Conservation (phyloP, 2,797 vertebrate species). For the Liparis tanakae region DNA sequence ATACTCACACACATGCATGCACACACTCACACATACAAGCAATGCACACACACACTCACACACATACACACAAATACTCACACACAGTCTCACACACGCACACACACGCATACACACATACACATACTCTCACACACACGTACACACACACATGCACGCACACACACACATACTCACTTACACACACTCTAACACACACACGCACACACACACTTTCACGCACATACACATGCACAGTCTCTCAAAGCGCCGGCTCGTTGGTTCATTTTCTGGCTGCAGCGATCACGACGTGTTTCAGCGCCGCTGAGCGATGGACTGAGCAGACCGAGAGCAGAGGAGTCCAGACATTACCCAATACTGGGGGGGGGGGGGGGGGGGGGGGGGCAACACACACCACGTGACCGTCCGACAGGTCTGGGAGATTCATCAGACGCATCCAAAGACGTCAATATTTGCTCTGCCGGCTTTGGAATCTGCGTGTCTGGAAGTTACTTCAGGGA, state of each 20-base stretch:
- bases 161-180: not conserved
- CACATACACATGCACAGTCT: constrained; percentile 25
- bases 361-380: constrained; percentile 47
- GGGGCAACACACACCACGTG: constrained; percentile 19
- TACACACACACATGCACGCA: no score
- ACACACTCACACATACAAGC: not conserved
- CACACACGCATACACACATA: no score
- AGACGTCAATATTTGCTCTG: constrained; percentile 38
- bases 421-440: constrained; percentile 40
- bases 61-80: constrained; percentile 32
- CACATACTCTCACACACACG: no score
- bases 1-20: not conserved
- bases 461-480: no score
- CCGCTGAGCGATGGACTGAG: constrained; percentile 64
- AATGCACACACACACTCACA: constrained; percentile 2
- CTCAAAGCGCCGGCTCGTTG: constrained; percentile 58
- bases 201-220: constrained; percentile 2
- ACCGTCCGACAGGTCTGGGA: constrained; percentile 37
- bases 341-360: constrained; percentile 82
- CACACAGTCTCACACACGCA: constrained; percentile 41
- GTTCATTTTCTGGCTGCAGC: constrained; percentile 54
- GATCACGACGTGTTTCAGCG: constrained; percentile 56
- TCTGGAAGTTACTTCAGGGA: constrained; percentile 11
- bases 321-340: constrained; percentile 60
- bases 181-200: not conserved